These are phyloP conservation scores for Kradibia gibbosae DNA, from an alignment of 1,140 invertebrate genomes.

Conservation along the genomic window DNA sequence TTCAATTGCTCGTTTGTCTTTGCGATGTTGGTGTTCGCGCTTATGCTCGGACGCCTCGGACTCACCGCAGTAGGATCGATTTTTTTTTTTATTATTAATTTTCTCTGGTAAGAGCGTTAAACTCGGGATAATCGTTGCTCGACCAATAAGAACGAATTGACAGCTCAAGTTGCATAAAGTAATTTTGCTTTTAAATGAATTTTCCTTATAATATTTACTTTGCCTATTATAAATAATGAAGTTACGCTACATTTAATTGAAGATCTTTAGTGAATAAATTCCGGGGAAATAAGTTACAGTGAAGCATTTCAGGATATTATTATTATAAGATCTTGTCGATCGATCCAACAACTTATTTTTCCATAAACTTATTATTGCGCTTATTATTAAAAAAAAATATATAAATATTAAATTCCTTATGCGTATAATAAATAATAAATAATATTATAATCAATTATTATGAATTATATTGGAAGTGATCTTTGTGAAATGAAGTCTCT, in stretches of 20 bases:
- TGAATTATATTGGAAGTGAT: no score
- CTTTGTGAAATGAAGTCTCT: no score
- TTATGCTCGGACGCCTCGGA: neutral
- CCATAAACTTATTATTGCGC: neutral
- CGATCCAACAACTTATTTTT: neutral
- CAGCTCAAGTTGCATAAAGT: neutral
- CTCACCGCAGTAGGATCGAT: neutral
- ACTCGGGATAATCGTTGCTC: neutral
- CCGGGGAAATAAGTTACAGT: no score
- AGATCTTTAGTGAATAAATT: no score
- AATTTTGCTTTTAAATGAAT: neutral
- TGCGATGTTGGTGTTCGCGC: neutral
- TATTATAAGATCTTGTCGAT: neutral
- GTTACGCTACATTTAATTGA: neutral
- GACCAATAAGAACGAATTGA: no score
- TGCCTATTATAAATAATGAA: neutral
- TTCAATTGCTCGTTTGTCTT: conserved; percentile 52
- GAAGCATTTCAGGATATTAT: neutral
- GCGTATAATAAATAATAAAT: no score
- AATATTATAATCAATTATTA: no score
- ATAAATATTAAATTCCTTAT: neutral
- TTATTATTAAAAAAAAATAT: neutral
- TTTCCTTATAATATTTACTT: neutral
- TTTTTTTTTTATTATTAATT: neutral
- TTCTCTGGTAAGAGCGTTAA: neutral